These are phyloP conservation scores for Pipistrellus nathusii DNA, from an alignment of 2,797 vertebrate species.

Conservation along the genomic window DNA sequence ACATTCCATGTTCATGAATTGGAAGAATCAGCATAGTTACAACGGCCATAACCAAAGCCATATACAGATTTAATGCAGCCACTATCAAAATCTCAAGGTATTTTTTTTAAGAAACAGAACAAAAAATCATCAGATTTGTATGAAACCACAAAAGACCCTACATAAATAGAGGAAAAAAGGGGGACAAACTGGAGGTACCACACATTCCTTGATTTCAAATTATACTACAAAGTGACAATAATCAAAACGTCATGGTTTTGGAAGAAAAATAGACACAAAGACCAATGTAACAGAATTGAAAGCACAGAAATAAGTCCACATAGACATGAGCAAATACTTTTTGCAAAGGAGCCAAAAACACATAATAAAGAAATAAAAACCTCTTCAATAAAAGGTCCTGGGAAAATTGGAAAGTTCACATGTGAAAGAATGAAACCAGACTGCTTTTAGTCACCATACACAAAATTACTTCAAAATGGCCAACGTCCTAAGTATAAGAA, in stretches of 20 bases:
- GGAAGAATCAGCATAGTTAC: too few species aligned
- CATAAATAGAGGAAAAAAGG: not conserved
- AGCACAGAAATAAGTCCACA: not conserved
- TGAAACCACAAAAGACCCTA: not conserved
- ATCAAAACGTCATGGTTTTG: not conserved
- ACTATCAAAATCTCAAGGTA: not conserved
- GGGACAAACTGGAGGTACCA: not conserved
- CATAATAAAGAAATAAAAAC: not conserved
- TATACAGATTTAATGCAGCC: not conserved
- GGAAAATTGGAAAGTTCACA: not conserved
- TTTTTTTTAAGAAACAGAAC: not conserved
- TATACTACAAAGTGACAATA: not conserved
- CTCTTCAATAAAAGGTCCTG: not conserved
- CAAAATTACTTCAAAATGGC: not conserved
- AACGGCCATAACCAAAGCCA: not conserved
- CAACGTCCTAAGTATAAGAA: not conserved
- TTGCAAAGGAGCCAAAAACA: not conserved
- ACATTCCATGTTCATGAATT: too few species aligned
- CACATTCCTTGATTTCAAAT: too few species aligned
- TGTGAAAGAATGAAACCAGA: not conserved
- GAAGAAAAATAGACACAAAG: too few species aligned
- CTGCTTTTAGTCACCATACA: not conserved
- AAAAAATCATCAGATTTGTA: not conserved
- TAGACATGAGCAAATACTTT: not conserved
- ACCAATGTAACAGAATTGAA: too few species aligned